Evolutionary conservation across 2,888 invertebrate genomes (phyloP), one percentile per base, ranked within the genome.

Genomic region (Branchinecta sandiegonensis): DNA sequence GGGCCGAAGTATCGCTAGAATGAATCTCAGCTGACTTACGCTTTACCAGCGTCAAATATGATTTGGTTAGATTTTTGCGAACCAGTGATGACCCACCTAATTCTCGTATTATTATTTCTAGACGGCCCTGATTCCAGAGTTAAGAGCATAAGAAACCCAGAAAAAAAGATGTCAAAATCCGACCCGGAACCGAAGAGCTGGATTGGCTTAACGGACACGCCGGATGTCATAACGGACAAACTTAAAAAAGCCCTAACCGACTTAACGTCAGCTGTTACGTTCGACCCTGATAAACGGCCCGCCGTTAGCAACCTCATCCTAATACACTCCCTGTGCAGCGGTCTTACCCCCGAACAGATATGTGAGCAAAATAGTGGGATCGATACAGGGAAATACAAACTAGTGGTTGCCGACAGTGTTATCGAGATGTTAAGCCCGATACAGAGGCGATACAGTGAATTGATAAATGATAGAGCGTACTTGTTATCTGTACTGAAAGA

Each of bases 131-230:
- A 72, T 17, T 70, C 71, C 46, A 68, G 81, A 68, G 82, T 97
- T 69, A 85, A 85, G 74, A 94, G 93, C 76, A 81, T 99, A 10
- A 83, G 92, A 66, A 86, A 93, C 75, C 94, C 96, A 0, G 76
- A 77, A 0, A 89, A 88, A 76, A 99, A 99, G 81, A 99, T 99
- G 99, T 97, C 97, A 12, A 99, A 99, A 80, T 97, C 97, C 0
- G 90, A 93, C 75, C 76, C 81, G 0, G 88, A 92, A 79, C 77
- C 83, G 0, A 87, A 85, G 75, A 86, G 89, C 72, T 82, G 90
- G 68, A 88, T 99, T 70, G 84, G 87, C 73, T 78, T 99, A 48
- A 84, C 82, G 7, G 96, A 97, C 76, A 77, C 82, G 10, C 83
- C 87, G 0, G 87, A 89, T 64, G 78, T 79, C 13, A 84, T 94